Evolutionary conservation across 2,888 invertebrate genomes (phyloP).

Genomic region (Tethea ocularis): DNA sequence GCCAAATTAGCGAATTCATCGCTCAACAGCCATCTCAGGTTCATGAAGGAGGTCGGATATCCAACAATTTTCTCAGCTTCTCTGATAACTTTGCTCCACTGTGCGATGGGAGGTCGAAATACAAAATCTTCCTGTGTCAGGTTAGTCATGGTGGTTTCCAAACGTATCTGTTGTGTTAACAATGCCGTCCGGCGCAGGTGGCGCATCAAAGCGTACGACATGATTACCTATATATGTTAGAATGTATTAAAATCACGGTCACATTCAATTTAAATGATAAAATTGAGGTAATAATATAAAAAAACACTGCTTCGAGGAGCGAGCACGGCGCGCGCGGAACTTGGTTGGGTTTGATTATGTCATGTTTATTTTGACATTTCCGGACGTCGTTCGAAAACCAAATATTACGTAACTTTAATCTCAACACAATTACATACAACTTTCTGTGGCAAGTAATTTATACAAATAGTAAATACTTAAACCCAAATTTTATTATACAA

Average conservation of each 20-base stretch:
- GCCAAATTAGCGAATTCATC: constrained; percentile 86
- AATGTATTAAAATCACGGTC: constrained; percentile 30
- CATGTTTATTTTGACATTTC: constrained; percentile 63
- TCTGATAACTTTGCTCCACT: constrained; percentile 75
- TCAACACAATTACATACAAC: not conserved
- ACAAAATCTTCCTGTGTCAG: constrained; percentile 73
- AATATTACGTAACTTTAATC: constrained; percentile 16
- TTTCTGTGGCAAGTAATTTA: not conserved
- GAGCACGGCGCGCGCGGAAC: constrained; percentile 15
- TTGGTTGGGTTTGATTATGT: constrained; percentile 48
- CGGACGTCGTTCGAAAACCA: constrained; percentile 47
- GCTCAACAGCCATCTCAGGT: constrained; percentile 84
- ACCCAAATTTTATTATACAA: constrained; percentile 34
- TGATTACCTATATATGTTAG: constrained; percentile 37
- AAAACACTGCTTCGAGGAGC: constrained; percentile 39
- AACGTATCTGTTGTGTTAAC: constrained; percentile 62
- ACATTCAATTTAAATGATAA: constrained; percentile 41
- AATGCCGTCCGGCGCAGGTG: constrained; percentile 67
- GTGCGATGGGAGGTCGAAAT: constrained; percentile 71
- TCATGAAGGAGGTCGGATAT: constrained; percentile 85
- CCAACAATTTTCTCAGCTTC: constrained; percentile 81
- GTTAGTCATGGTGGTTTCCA: constrained; percentile 71
- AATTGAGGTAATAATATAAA: constrained; percentile 20
- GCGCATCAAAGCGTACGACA: constrained; percentile 71
- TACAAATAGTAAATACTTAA: constrained; percentile 46